phyloP scores from a whole-genome alignment of 2,888 invertebrate genomes.

The Mantis religiosa region DNA sequence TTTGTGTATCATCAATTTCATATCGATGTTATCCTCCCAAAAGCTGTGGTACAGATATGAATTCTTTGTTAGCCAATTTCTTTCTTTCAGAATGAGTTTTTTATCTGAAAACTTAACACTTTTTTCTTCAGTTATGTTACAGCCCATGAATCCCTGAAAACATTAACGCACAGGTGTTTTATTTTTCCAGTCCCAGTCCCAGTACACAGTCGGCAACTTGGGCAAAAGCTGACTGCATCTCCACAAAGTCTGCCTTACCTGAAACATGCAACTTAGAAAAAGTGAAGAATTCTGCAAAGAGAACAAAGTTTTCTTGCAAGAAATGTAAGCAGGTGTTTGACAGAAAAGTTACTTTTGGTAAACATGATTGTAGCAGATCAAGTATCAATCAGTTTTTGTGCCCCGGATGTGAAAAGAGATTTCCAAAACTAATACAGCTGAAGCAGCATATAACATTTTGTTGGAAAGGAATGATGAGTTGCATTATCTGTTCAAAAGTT shows the following conservation, averaged over 20 bases:
- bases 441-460: not conserved
- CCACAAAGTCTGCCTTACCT: not conserved
- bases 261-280: not conserved
- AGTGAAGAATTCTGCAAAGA: not conserved
- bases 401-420: not conserved
- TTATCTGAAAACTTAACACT: no score
- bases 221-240: not conserved
- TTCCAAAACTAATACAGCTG: not conserved
- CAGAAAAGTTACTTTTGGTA: not conserved
- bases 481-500: not conserved
- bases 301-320: not conserved
- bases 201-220: not conserved
- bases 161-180: not conserved
- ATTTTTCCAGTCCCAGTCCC: not conserved
- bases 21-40: no score
- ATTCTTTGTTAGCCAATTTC: no score
- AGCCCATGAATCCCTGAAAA: not conserved
- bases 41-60: no score
- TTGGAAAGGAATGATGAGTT: not conserved
- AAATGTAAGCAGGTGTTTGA: not conserved
- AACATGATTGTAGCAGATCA: not conserved
- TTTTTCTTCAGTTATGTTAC: no score
- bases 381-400: not conserved
- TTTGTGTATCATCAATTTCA: no score
- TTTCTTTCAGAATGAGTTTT: no score